These are phyloP conservation scores for Campopleginae sp. DNA, from an alignment of 2,888 invertebrate genomes.

Conservation along the genomic window DNA sequence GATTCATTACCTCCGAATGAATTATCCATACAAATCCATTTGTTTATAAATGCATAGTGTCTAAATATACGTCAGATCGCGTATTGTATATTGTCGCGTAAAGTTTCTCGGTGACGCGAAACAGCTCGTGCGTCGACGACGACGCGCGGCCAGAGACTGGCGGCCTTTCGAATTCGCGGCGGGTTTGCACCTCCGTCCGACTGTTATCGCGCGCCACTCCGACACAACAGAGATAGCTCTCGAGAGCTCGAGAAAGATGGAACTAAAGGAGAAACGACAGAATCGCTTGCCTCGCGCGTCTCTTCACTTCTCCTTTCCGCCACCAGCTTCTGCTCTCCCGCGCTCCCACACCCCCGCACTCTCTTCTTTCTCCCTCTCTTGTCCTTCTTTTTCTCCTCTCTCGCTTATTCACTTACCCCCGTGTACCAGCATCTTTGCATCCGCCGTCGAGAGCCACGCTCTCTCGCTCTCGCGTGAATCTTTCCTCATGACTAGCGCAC, in stretches of 20 bases:
- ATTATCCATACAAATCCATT: slow-evolving; percentile 5
- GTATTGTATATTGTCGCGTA: slow-evolving; percentile 30
- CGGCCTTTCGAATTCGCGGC: slow-evolving; percentile 82
- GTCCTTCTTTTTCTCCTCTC: background rate
- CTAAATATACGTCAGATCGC: slow-evolving; percentile 33
- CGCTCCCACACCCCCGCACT: slow-evolving; percentile 63
- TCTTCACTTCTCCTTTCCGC: slow-evolving; percentile 51
- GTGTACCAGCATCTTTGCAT: slow-evolving; percentile 34
- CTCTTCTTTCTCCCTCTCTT: slow-evolving; percentile 23
- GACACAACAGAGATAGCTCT: slow-evolving; percentile 42
- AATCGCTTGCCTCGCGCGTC: slow-evolving; percentile 64
- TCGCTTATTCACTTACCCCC: slow-evolving; percentile 14
- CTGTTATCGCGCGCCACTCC: slow-evolving; percentile 77
- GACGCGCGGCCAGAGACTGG: slow-evolving; percentile 82
- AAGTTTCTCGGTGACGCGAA: slow-evolving; percentile 19
- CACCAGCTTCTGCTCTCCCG: slow-evolving; percentile 63
- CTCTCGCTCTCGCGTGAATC: slow-evolving; percentile 61
- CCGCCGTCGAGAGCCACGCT: slow-evolving; percentile 68
- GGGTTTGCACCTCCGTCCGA: slow-evolving; percentile 82
- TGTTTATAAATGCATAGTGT: background rate
- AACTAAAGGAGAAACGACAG: background rate
- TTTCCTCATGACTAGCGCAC: background rate
- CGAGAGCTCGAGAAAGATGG: slow-evolving; percentile 7
- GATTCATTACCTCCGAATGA: slow-evolving; percentile 58
- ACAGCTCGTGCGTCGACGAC: slow-evolving; percentile 76